phyloP scores from a whole-genome alignment of 2,113 vertebrate species.

The Gallinago jamesoni region DNA sequence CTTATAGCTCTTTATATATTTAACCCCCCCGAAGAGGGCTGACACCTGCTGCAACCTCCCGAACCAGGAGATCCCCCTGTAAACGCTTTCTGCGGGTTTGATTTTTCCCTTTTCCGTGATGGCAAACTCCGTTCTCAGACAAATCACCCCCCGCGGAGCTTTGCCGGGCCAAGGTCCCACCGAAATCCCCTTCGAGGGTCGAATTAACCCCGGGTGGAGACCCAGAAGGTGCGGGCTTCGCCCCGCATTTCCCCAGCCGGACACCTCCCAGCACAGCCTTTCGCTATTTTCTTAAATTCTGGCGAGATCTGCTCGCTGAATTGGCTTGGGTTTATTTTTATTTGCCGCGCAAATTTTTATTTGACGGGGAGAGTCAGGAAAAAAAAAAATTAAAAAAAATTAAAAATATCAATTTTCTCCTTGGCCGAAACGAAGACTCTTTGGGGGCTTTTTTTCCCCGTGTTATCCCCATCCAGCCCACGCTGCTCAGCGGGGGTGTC shows the following conservation, averaged over 20 bases:
- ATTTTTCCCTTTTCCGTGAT: too few relatives aligned
- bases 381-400: neutral
- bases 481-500: neutral
- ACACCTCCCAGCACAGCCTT: neutral
- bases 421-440: accelerated
- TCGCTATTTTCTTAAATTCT: neutral
- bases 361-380: neutral
- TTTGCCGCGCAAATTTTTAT: neutral
- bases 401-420: neutral
- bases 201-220: neutral
- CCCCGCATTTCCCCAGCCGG: neutral
- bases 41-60: constrained; percentile 31
- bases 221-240: accelerated
- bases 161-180: neutral
- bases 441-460: accelerated
- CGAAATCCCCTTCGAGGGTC: neutral
- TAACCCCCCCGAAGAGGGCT: neutral
- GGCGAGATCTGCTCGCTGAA: too few relatives aligned
- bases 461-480: neutral
- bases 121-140: neutral
- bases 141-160: neutral
- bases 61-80: neutral
- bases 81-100: neutral
- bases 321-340: neutral
- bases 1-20: too few relatives aligned